These are phyloP conservation scores for Operophtera brumata DNA, from an alignment of 2,888 invertebrate genomes.

Conservation along the genomic window DNA sequence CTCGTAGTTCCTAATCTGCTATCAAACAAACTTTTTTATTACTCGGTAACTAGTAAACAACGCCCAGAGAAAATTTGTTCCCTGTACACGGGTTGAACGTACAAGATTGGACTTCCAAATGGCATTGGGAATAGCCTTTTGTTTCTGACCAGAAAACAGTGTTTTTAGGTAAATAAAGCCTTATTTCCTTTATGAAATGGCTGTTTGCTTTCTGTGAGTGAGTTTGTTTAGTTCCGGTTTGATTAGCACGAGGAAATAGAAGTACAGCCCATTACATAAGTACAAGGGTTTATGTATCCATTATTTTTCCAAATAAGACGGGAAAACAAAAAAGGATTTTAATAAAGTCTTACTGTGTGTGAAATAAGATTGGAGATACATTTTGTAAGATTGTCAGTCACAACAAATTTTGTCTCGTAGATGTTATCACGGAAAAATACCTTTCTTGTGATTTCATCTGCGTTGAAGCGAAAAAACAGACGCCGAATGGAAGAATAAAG, in stretches of 20 bases:
- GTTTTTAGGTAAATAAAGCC: conserved; percentile 23
- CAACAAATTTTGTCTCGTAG: conserved; percentile 27
- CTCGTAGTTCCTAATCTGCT: conserved; percentile 68
- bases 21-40: conserved; percentile 72
- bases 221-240: conserved; percentile 15
- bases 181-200: conserved; percentile 21
- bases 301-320: conserved; percentile 9
- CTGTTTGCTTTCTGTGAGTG: conserved; percentile 20
- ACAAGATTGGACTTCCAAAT: conserved; percentile 30
- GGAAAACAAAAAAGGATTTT: conserved; percentile 8
- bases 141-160: conserved; percentile 25
- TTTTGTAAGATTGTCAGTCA: conserved; percentile 27
- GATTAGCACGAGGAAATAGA: conserved; percentile 8
- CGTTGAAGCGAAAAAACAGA: conserved; percentile 28
- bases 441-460: conserved; percentile 30
- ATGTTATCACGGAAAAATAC: conserved; percentile 28
- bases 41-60: conserved; percentile 69
- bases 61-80: conserved; percentile 50
- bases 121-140: conserved; percentile 27
- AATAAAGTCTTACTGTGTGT: conserved; percentile 6
- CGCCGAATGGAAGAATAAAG: conserved; percentile 21
- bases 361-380: conserved; percentile 19
- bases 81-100: conserved; percentile 37
- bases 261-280: background rate
- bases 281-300: background rate